A percentile compares a stretch with the other conserved stretches of the same genome.
Evolutionary conservation across 2,888 invertebrate species (phyloP).

Genomic region (Polymixis flavicincta): DNA sequence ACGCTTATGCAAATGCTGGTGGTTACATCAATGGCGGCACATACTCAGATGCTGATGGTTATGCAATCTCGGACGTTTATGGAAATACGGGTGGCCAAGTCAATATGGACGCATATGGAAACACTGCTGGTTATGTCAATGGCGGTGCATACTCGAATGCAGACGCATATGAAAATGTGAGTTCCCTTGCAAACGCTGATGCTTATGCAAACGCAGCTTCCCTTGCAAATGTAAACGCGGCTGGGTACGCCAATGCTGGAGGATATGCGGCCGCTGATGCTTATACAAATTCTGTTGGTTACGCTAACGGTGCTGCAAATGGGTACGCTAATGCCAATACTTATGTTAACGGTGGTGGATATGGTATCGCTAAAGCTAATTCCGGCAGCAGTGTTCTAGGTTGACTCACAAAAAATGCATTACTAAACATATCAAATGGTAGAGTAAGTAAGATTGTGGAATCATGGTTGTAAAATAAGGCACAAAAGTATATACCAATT

Average conservation of each 20-base stretch:
- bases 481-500: neutral
- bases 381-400: neutral
- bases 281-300: conserved; percentile 1
- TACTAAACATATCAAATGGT: neutral
- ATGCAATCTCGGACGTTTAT: neutral
- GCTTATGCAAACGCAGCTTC: neutral
- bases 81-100: neutral
- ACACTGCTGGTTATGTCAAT: neutral
- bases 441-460: neutral
- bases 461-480: neutral
- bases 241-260: neutral
- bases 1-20: neutral
- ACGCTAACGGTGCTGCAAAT: neutral
- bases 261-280: neutral
- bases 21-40: neutral
- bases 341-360: neutral
- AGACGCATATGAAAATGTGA: neutral
- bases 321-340: conserved; percentile 14
- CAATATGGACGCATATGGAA: neutral
- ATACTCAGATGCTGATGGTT: conserved; percentile 1
- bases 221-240: neutral
- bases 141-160: neutral
- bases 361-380: neutral
- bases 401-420: neutral
- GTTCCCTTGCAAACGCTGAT: neutral